Base-by-base conservation (phyloP, 2,797 vertebrate species). In the Enteromius paludinosus region DNA sequence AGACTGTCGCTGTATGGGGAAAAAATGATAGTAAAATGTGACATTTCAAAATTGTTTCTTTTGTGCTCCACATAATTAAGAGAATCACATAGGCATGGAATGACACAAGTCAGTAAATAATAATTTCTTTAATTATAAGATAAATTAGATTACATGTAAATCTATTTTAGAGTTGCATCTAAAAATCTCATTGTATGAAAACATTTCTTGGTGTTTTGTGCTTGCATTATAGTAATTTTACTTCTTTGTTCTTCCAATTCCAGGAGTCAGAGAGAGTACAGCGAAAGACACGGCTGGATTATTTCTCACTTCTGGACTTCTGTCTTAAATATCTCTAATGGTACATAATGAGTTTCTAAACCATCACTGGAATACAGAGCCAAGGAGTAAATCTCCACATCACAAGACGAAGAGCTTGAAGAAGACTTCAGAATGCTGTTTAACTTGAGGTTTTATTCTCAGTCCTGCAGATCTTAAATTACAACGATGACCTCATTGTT, bases 341-440 rank as follows among this genome's bases (percentile, higher is more conserved):
- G 14, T 33, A 20, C 41, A 43, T 3, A 5, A 74, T 64, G 35
- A n/a, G 28, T 81, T 74, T 49, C 49, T 76, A 59, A 64, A 28
- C 18, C 14, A 11, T 35, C 18, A 52, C 5, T 68, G 66, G 86
- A 87, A 35, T 49, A 17, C 18, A 59, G 43, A 20, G 25, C 80
- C 66, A n/a, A n/a, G 17, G 49, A 64, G n/a, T 73, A 79, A 79
- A 59, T 25, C n/a, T 77, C 33, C 30, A 41, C 11, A 4, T 52
- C 15, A 18, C 84, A 80, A 25, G 20, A 20, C 38, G 8, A 76
- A 76, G 17, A 41, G 14, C 0, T 4, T n/a, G 43, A 54, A 18
- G 64, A n/a, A 43, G 8, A n/a, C 64, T 61, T 72, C 49, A 76
- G 64, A 61, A 59, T 70, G 81, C 56, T 43, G 20, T 68, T 28